A percentile compares a stretch with the other conserved stretches of the same genome.
Conservation (phyloP, 2,888 invertebrate species). For the Drosophila sordidapex region DNA sequence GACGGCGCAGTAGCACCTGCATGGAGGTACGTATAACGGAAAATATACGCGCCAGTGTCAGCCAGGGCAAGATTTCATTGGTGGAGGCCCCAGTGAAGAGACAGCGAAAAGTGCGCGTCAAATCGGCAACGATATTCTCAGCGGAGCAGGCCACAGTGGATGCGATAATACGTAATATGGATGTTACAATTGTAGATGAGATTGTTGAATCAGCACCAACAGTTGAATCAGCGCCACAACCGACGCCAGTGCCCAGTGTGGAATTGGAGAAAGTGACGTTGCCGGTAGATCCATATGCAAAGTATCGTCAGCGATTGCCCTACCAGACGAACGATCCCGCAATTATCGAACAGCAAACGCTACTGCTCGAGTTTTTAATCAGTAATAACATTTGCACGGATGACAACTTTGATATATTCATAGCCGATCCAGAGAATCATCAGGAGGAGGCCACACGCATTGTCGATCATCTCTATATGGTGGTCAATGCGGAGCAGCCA, state of each 20-base stretch:
- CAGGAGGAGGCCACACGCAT: constrained; percentile 82
- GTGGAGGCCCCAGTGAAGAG: constrained; percentile 58
- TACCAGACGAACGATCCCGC: constrained; percentile 81
- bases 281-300: constrained; percentile 52
- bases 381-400: constrained; percentile 84
- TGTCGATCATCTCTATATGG: constrained; percentile 79
- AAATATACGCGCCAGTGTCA: constrained; percentile 80
- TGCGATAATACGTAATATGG: constrained; percentile 81
- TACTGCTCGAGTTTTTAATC: constrained; percentile 83
- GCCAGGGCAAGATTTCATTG: constrained; percentile 78
- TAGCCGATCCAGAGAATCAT: constrained; percentile 83
- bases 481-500: constrained; percentile 63
- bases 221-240: not conserved
- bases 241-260: not conserved
- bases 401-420: constrained; percentile 83
- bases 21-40: constrained; percentile 82
- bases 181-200: constrained; percentile 74
- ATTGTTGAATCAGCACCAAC: constrained; percentile 48
- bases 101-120: constrained; percentile 54
- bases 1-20: constrained; percentile 64
- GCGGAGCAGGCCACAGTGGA: constrained; percentile 83
- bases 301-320: constrained; percentile 80
- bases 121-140: constrained; percentile 74
- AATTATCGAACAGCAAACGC: constrained; percentile 81
- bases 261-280: not conserved